Base-by-base conservation (phyloP, 2,797 vertebrate species). In the Amazonetta brasiliensis region DNA sequence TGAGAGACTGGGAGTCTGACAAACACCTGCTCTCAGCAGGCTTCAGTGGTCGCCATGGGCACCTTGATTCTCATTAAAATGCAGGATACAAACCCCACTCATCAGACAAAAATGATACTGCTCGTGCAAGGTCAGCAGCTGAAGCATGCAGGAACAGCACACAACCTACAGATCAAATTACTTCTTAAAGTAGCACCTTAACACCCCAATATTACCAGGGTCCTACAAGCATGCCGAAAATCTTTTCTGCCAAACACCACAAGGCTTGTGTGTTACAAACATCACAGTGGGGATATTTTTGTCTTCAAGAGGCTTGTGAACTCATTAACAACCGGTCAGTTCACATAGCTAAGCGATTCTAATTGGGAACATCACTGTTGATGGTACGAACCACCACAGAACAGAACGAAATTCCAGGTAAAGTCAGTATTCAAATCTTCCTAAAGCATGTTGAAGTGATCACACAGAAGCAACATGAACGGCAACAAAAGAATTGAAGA, bases 201-300 rank as follows among this genome's bases (percentile, higher is more conserved):
- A 69, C 23, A 69, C 3, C n/a, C 30, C 1, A 0, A 4, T 9
- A 43, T 46, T 37, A 17, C n/a, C 68, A 18, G 23, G 11, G 14
- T 52, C 50, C 48, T 41, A 41, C 13, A 86, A 68, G 52, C 23
- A 12, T 5, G 18, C 11, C 37, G 58, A 41, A 60, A 82, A 46
- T 37, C 11, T 73, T 10, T 22, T 8, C 74, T 71, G 41, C 41
- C 31, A 39, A 73, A 46, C 13, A 50, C 4, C 30, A n/a, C 22
- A 28, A 48, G 50, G 12, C 7, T 72, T 37, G 16, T 26, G 20
- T n/a, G 1, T 17, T 37, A 37, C 4, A 62, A 62, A 59, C 9
- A 12, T 35, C 14, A 50, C 19, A 80, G 54, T 2, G 1, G 5
- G 59, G 22, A 46, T 15, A 7, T 6, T 5, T 83, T 41, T 39